Evolutionary conservation across 2,113 vertebrate genomes (phyloP).

Genomic region (Bostrychus sinensis): DNA sequence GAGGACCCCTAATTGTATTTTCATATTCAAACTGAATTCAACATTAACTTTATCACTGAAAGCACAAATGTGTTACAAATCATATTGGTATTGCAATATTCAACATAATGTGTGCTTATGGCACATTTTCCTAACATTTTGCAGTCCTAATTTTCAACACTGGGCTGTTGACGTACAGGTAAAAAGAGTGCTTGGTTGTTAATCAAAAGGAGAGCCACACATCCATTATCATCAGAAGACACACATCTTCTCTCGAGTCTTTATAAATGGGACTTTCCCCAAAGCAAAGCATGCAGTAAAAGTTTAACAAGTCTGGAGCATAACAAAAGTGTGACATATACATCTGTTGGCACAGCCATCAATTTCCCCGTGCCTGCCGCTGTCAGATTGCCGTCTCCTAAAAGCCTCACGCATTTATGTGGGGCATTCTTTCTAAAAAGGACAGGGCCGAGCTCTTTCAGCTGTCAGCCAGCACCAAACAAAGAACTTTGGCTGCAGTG

Average conservation of each 20-base stretch:
- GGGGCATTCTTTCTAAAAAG: slow-evolving; percentile 21
- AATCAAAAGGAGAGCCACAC: background rate
- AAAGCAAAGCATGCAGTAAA: slow-evolving; percentile 33
- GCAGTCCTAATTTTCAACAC: slow-evolving; percentile 4
- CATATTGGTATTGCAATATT: too few species aligned
- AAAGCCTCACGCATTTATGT: slow-evolving; percentile 20
- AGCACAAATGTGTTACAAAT: too few species aligned
- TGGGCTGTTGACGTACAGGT: background rate
- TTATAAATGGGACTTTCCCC: slow-evolving; percentile 50
- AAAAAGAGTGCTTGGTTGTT: slow-evolving; percentile 11
- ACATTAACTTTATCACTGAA: too few species aligned
- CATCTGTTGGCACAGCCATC: slow-evolving; percentile 36
- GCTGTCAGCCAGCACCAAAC: slow-evolving; percentile 1
- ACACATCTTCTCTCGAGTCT: slow-evolving; percentile 25
- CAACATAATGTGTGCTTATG: too few species aligned
- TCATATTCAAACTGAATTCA: too few species aligned
- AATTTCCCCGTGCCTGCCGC: slow-evolving; percentile 7
- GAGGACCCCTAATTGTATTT: too few species aligned
- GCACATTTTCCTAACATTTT: too few species aligned
- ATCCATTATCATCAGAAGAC: slow-evolving; percentile 9
- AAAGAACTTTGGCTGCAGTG: slow-evolving; percentile 19
- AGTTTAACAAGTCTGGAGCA: slow-evolving; percentile 37
- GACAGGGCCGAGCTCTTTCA: slow-evolving; percentile 15
- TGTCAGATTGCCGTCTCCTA: slow-evolving; percentile 6
- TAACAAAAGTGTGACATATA: slow-evolving; percentile 20